Percentiles rank a stretch among this genome's conserved stretches.
Conservation (phyloP, 2,888 invertebrate genomes). For the Acrobasis suavella region DNA sequence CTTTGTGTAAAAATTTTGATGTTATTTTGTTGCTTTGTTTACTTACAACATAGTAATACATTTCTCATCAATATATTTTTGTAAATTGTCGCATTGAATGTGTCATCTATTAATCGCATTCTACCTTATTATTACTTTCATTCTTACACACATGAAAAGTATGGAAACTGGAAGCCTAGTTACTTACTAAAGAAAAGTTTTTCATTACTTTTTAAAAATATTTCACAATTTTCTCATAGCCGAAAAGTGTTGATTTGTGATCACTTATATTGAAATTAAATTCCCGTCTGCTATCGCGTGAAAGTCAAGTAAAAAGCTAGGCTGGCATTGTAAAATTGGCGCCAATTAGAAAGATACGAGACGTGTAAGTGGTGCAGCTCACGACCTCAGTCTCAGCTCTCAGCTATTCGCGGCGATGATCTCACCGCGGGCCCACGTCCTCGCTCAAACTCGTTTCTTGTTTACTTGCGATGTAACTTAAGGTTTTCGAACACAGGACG, state of each 20-base stretch:
- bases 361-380: slow-evolving; percentile 65
- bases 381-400: slow-evolving; percentile 63
- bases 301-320: slow-evolving; percentile 51
- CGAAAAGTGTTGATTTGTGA: background rate
- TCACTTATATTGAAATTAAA: slow-evolving; percentile 28
- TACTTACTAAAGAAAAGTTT: too few relatives aligned
- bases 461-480: slow-evolving; percentile 74
- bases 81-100: too few relatives aligned
- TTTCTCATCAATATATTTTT: too few relatives aligned
- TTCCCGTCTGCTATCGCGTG: slow-evolving; percentile 50
- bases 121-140: too few relatives aligned
- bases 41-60: too few relatives aligned
- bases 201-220: too few relatives aligned
- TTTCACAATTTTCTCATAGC: too few relatives aligned
- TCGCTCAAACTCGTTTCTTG: slow-evolving; percentile 79
- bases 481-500: slow-evolving; percentile 66
- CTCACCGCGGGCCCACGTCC: slow-evolving; percentile 78
- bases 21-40: too few relatives aligned
- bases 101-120: too few relatives aligned
- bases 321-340: slow-evolving; percentile 61
- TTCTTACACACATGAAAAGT: too few relatives aligned
- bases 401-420: slow-evolving; percentile 73
- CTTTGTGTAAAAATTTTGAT: too few relatives aligned
- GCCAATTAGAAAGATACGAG: slow-evolving; percentile 74
- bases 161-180: too few relatives aligned